Base-by-base conservation (phyloP, 2,113 vertebrate genomes). In the Urocynchramus pylzowi region DNA sequence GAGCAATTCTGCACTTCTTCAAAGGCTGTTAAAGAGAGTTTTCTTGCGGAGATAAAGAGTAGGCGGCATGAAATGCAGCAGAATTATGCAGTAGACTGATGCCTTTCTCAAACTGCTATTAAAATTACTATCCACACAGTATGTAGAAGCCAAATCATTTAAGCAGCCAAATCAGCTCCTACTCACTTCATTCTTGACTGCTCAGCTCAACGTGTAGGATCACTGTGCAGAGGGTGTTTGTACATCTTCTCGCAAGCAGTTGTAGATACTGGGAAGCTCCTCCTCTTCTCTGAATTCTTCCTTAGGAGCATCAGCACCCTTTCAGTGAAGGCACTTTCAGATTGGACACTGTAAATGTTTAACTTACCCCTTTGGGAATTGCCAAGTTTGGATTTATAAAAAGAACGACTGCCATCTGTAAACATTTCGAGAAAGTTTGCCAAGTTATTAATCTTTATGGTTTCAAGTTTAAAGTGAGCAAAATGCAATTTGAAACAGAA, bases 11-110 rank as follows among this genome's bases (percentile, higher is more conserved):
- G 18, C 1, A 1, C 60, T 94, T n/a, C 42, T 76, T 84, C n/a
- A 87, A 73, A 82, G 26, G 8, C 30, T 15, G 8, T 84, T 85
- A 68, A 79, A 47, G 41, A 37, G 16, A 64, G 22, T 63, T 8
- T 20, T 91, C 35, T 75, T 85, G 37, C 2, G 6, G 20, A 85
- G n/a, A 52, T 83, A 23, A 71, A 70, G 49, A 60, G 53, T 73
- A 76, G 78, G 41, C 0, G 1, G 41, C n/a, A 33, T 21, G 49
- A 93, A 82, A 71, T 53, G 37, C 44, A 79, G 75, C 31, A 84
- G 82, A 93, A 93, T 56, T 87, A 67, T 82, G 78, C 44, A n/a
- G 49, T 21, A 82, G n/a, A 90, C 44, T 59, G 57, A 90, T 87
- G 85, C 33, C 30, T 87, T 89, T 91, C 71, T 74, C 37, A 86